Evolutionary conservation across 2,888 invertebrate genomes (phyloP).

Genomic region (Diarsia mendica): DNA sequence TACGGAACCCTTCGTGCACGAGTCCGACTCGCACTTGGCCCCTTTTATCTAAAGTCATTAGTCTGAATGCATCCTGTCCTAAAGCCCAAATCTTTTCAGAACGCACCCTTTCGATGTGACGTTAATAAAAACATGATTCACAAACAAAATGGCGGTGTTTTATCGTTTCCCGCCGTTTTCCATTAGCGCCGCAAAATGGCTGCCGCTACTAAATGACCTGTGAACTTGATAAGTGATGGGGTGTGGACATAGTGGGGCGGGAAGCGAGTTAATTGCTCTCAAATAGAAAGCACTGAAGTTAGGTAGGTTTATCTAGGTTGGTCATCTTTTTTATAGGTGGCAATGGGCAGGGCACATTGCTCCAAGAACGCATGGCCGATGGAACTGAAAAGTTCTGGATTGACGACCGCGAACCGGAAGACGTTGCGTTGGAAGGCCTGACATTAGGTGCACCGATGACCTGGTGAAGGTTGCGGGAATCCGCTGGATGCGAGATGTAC

Average conservation of each 20-base stretch:
- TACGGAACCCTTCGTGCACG: too few species aligned
- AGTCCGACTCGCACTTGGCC: too few species aligned
- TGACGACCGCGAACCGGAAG: too few species aligned
- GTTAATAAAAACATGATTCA: conserved; percentile 63
- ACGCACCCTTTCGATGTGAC: conserved; percentile 45
- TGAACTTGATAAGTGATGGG: conserved; percentile 77
- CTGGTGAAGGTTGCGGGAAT: too few species aligned
- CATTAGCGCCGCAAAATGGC: conserved; percentile 69
- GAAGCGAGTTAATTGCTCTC: conserved; percentile 38
- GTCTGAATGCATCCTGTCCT: conserved; percentile 44
- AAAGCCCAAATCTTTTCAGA: conserved; percentile 40
- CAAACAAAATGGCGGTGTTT: conserved; percentile 67
- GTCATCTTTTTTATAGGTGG: too few species aligned
- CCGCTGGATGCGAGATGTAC: too few species aligned
- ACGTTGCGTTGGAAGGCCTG: too few species aligned
- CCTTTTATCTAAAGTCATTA: conserved; percentile 17
- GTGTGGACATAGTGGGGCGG: conserved; percentile 19
- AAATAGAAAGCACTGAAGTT: background rate
- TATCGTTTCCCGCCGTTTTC: conserved; percentile 73
- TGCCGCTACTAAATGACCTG: conserved; percentile 70
- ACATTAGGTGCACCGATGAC: too few species aligned
- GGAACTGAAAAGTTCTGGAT: too few species aligned
- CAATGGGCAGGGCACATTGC: too few species aligned
- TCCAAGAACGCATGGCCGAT: too few species aligned
- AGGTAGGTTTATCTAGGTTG: too few species aligned